Evolutionary conservation across 1,140 invertebrate species (phyloP), one percentile per base, ranked within the genome.

Genomic region (Brachionus rotundiformis): DNA sequence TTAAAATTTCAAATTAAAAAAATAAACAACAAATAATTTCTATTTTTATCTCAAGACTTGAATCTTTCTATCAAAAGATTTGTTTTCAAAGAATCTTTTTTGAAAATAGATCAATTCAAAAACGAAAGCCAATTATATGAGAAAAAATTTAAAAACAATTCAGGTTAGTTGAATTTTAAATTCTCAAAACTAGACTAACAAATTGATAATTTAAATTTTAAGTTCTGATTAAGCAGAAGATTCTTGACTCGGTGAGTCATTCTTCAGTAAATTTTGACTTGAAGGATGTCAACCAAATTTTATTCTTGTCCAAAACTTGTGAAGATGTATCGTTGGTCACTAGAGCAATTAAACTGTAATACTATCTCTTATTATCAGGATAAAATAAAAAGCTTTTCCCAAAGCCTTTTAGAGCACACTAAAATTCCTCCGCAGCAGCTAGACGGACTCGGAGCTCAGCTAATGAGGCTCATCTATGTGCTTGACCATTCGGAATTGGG

Each of bases 51-150:
- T n/a, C 6, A 13, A 25, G 36, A 13, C 7, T 1, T 8, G 23
- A 54, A 54, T 19, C 0, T 19, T 54, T 5, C 0, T 16, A 54
- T 44, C 16, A 73, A 73, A 44, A 39, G 68, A 23, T 25, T 73
- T 44, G 68, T 73, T 25, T 73, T 73, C 36, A 73, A 73, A 16
- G 68, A 73, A 25, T 41, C 68, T 3, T 73, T 73, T 59, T 33
- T 79, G 23, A 79, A 79, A 63, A 31, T 79, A 19, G 76, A 79
- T 59, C 47, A 79, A 23, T 79, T 79, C 29, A 79, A 63, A 54
- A 36, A 25, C 25, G 76, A 79, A 27, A 36, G 19, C 19, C 1
- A 33, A 13, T 79, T 79, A 31, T 7, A 19, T 13, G 36, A 79
- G 6, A 79, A 79, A 10, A 79, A 79, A 41, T 41, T 16, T 2